Percentiles rank a stretch among this genome's conserved stretches.
These are phyloP conservation scores for Drosophila micromelanica DNA, from an alignment of 1,140 invertebrate genomes.

Conservation along the genomic window DNA sequence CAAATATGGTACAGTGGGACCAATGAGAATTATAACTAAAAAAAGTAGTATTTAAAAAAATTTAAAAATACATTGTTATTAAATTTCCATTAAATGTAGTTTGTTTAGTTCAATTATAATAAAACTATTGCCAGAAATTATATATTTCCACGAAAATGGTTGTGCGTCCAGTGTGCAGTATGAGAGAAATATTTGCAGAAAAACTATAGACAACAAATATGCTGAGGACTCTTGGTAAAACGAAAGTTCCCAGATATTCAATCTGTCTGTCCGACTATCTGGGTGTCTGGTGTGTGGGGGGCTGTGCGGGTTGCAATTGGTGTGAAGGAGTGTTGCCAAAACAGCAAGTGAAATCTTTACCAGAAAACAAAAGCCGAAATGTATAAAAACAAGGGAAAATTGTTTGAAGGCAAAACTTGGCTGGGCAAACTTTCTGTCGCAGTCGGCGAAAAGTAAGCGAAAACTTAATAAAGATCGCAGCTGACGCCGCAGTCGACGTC, in stretches of 20 bases:
- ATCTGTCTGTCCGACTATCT: conserved; percentile 18
- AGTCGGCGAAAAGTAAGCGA: conserved; percentile 79
- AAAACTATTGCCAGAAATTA: neutral
- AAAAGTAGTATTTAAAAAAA: neutral
- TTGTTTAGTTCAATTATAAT: too few relatives aligned
- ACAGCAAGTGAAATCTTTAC: conserved; percentile 76
- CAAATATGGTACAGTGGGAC: conserved; percentile 35
- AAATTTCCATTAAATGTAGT: too few relatives aligned
- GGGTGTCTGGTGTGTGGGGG: too few relatives aligned
- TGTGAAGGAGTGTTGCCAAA: conserved; percentile 22
- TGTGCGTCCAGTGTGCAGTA: conserved; percentile 20
- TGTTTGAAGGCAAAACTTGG: conserved; percentile 72
- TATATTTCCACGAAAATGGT: neutral
- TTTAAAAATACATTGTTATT: too few relatives aligned
- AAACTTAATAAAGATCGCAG: conserved; percentile 83
- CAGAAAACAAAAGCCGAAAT: conserved; percentile 82
- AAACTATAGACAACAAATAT: conserved; percentile 71
- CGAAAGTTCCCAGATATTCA: conserved; percentile 45
- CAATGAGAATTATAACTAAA: neutral
- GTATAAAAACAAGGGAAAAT: conserved; percentile 76
- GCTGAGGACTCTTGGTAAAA: conserved; percentile 50
- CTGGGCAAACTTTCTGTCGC: conserved; percentile 68
- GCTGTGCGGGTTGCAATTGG: neutral
- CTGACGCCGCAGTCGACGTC: conserved; percentile 36
- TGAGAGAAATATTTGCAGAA: conserved; percentile 19